Conservation (phyloP, 2,888 invertebrate species). For the Cistogaster globosa region DNA sequence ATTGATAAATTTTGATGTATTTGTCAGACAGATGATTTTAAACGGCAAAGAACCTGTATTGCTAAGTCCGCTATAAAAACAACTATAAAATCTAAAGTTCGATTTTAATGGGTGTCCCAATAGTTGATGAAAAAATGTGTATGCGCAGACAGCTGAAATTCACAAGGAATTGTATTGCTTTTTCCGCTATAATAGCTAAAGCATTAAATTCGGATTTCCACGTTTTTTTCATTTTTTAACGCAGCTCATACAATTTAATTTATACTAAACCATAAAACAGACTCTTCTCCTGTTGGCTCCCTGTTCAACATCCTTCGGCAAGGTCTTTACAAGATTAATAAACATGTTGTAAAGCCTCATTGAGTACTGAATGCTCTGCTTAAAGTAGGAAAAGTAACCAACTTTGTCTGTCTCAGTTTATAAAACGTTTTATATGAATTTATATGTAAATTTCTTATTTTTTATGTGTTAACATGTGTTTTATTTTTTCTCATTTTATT, state of each 20-base stretch:
- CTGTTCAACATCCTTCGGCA: background rate
- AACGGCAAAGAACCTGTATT: too few relatives aligned
- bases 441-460: conserved; percentile 51
- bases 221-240: background rate
- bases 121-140: too few relatives aligned
- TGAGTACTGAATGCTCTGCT: conserved; percentile 22
- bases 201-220: too few relatives aligned
- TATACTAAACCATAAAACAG: background rate
- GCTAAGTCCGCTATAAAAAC: too few relatives aligned
- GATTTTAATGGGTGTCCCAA: too few relatives aligned
- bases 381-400: background rate
- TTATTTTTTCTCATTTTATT: background rate
- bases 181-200: too few relatives aligned
- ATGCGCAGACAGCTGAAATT: too few relatives aligned
- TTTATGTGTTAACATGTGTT: conserved; percentile 66
- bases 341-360: conserved; percentile 49
- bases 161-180: too few relatives aligned
- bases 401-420: conserved; percentile 16
- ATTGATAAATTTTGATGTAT: too few relatives aligned
- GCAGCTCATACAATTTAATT: too few relatives aligned
- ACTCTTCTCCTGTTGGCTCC: background rate
- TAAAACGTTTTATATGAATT: conserved; percentile 46
- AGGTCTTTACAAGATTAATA: background rate
- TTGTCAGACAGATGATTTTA: too few relatives aligned
- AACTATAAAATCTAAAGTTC: too few relatives aligned